Evolutionary conservation across 2,113 vertebrate species (phyloP).

Genomic region (Podarcis cretensis): DNA sequence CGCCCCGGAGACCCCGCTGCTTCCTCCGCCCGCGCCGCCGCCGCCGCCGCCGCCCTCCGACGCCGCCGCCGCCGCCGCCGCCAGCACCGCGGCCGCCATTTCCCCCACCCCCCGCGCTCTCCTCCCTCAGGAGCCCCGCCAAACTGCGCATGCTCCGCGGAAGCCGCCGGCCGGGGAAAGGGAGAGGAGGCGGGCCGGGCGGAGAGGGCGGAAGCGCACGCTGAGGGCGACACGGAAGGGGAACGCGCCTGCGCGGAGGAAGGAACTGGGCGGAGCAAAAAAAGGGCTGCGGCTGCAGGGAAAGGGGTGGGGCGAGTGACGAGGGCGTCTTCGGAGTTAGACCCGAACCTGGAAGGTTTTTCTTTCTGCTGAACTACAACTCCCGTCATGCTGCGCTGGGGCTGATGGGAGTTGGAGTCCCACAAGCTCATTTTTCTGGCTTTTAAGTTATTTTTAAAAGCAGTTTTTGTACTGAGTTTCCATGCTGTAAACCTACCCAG

Average conservation of each 20-base stretch:
- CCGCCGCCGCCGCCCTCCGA: too few relatives aligned
- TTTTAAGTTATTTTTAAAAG: too few relatives aligned
- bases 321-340: too few relatives aligned
- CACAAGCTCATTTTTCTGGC: too few relatives aligned
- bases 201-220: neutral
- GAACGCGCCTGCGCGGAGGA: neutral
- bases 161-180: neutral
- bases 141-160: constrained; percentile 43
- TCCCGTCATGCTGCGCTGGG: neutral
- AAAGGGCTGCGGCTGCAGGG: too few relatives aligned
- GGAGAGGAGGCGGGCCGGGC: neutral
- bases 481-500: too few relatives aligned
- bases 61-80: constrained; percentile 44
- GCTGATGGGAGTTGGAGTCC: neutral
- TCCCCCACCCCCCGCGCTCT: constrained; percentile 25
- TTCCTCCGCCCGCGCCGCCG: constrained; percentile 68
- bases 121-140: constrained; percentile 60
- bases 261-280: too few relatives aligned
- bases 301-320: too few relatives aligned
- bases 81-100: constrained; percentile 87
- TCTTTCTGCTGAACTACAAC: neutral
- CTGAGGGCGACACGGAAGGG: neutral
- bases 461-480: too few relatives aligned
- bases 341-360: neutral
- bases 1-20: constrained; percentile 47